Evolutionary conservation across 2,797 vertebrate species (phyloP), one percentile per base, ranked within the genome.

Genomic region (Squalus acanthias): DNA sequence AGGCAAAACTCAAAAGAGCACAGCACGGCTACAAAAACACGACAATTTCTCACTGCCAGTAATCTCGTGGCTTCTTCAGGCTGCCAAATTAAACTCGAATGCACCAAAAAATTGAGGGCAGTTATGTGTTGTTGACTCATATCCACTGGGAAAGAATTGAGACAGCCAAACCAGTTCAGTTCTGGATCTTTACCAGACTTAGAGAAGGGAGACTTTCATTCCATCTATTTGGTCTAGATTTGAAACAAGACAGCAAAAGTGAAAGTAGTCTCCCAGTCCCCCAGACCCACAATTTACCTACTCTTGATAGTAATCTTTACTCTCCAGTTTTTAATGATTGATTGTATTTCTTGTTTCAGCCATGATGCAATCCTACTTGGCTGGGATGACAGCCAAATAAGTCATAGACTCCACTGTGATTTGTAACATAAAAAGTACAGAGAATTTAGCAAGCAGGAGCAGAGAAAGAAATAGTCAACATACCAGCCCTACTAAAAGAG

Each of bases 141-240:
- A n/a, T 65, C 57, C 88, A 33, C 57, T 91, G 88, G 26, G 57
- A 63, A 33, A 63, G 57, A 91, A 91, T 63, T 63, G 57, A 91
- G 57, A 20, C 26, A 0, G 88, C 88, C 60, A 91, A 63, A 63
- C 33, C 60, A 91, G 57, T 33, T 91, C 29, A n/a, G 88, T 91
- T 91, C 33, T 91, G 57, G 88, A 91, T 63, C 60, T 91, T 91
- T 20, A 91, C 57, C 88, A 91, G 65, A 91, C 29, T 91, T n/a
- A 91, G 60, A 65, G 29, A 91, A 63, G 65, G 33, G 33, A 63
- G 29, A 65, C 88, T 33, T 91, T 91, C 26, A 91, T 91, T 60
- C 50, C 57, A 91, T 65, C 57, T 63, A 63, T 91, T 91, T 91
- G 33, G 88, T 1, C 5, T 57, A 89, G 29, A 91, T 91, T 91